These are phyloP conservation scores for Argyra leucocephala DNA, from an alignment of 2,888 invertebrate genomes.

Conservation along the genomic window DNA sequence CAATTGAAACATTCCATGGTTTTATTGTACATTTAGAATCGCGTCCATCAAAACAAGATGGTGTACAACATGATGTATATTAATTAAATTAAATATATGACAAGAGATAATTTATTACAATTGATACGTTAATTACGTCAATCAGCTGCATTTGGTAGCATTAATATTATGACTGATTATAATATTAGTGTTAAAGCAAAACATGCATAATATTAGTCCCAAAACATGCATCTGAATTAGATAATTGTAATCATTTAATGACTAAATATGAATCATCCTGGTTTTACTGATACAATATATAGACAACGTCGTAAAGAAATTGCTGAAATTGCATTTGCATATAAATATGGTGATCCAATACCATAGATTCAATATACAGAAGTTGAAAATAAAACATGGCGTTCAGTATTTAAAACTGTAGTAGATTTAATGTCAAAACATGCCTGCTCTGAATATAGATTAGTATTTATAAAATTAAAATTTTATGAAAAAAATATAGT, in stretches of 20 bases:
- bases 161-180: slow-evolving; percentile 74
- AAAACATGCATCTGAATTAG: slow-evolving; percentile 86
- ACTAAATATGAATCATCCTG: slow-evolving; percentile 98
- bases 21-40: slow-evolving; percentile 81
- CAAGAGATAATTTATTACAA: slow-evolving; percentile 65
- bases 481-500: no score
- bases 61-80: slow-evolving; percentile 71
- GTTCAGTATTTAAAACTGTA: slow-evolving; percentile 84
- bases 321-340: slow-evolving; percentile 92
- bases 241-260: slow-evolving; percentile 95
- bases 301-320: slow-evolving; percentile 87
- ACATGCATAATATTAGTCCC: slow-evolving; percentile 99
- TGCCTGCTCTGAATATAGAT: slow-evolving; percentile 81
- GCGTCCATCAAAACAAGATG: slow-evolving; percentile 66
- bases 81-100: slow-evolving; percentile 79
- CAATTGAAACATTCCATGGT: slow-evolving; percentile 84
- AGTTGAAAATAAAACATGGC: slow-evolving; percentile 88
- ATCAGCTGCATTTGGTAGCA: slow-evolving; percentile 68
- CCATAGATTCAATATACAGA: slow-evolving; percentile 80
- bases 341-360: slow-evolving; percentile 87
- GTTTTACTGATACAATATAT: slow-evolving; percentile 91
- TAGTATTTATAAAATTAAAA: slow-evolving; percentile 75
- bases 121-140: slow-evolving; percentile 78
- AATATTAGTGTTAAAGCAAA: slow-evolving; percentile 76
- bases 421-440: slow-evolving; percentile 82